Base-by-base conservation (phyloP, 2,888 invertebrate species). In the Cephus pygmeus region DNA sequence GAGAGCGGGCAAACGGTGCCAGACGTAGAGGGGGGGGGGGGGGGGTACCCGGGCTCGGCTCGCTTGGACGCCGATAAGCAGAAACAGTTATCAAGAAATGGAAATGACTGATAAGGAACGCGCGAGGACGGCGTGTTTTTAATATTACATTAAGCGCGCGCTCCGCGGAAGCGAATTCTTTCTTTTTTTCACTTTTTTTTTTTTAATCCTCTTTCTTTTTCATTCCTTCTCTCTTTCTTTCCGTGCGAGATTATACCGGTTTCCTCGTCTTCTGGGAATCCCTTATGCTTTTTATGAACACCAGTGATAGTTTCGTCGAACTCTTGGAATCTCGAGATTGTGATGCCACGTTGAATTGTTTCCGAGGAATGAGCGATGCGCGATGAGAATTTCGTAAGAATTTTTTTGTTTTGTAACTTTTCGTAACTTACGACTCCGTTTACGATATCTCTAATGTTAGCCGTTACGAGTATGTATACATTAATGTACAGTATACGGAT, bases 41-140 rank as follows among this genome's bases (percentile, higher is more conserved):
- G 84, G 80, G 81, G 81, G 81, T 73, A 77, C 75, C 78, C 73
- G 73, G 34, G 76, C 82, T 84, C 84, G 36, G 84, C 85, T 83
- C 83, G 83, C 88, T 88, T 88, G 87, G 88, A 86, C 87, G 82
- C 82, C 87, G 91, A 91, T 91, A 91, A 91, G 90, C 90, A 90
- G 88, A 88, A 90, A 89, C 89, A 87, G 91, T 90, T 91, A 91
- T 91, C 91, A 89, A 90, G 92, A 92, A 93, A 93, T 92, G 92
- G 92, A 92, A 92, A 92, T 92, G 90, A 90, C 92, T 92, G 93
- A 93, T 93, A 93, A 93, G 92, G 90, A 88, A 89, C 90, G 56
- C 90, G 88, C 90, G 83, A 79, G 79, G 83, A 82, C 84, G 83
- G 78, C 85, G 84, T 86, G 85, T 87, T 88, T 87, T 88, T 88